A percentile compares a stretch with the other conserved stretches of the same genome.
Conservation (phyloP, 2,797 vertebrate species). For the Chaunax sp. region DNA sequence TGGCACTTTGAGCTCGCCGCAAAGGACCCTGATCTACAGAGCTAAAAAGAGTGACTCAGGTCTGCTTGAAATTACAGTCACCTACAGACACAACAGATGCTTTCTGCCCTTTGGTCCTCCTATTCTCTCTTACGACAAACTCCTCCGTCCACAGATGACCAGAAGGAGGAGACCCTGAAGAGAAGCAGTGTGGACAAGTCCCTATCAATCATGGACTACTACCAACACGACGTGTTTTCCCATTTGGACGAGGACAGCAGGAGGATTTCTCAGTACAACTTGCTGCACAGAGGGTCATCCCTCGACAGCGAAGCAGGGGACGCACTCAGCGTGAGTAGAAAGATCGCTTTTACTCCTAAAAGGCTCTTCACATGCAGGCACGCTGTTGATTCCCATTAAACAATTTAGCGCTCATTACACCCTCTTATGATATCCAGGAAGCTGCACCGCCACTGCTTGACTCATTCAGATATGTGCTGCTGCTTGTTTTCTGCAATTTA, state of each 20-base stretch:
- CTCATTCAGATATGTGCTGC: background rate
- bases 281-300: constrained; percentile 80
- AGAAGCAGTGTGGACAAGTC: constrained; percentile 73
- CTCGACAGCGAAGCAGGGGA: constrained; percentile 77
- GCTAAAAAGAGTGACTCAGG: constrained; percentile 80
- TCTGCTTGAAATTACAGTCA: constrained; percentile 36
- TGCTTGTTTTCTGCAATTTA: background rate
- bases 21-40: constrained; percentile 76
- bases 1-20: constrained; percentile 68
- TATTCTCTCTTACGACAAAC: background rate
- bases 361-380: constrained; percentile 22
- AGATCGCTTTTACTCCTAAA: constrained; percentile 20
- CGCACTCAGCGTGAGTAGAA: constrained; percentile 65
- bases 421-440: background rate
- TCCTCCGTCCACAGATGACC: constrained; percentile 48
- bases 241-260: constrained; percentile 80
- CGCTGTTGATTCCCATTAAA: constrained; percentile 16
- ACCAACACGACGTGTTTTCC: constrained; percentile 82
- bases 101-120: background rate
- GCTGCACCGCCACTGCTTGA: background rate
- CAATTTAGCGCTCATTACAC: constrained; percentile 20
- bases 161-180: constrained; percentile 78
- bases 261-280: constrained; percentile 82
- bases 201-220: constrained; percentile 86
- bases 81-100: background rate